phyloP scores from a whole-genome alignment of 2,797 vertebrate genomes.

The Gallinago stenura region DNA sequence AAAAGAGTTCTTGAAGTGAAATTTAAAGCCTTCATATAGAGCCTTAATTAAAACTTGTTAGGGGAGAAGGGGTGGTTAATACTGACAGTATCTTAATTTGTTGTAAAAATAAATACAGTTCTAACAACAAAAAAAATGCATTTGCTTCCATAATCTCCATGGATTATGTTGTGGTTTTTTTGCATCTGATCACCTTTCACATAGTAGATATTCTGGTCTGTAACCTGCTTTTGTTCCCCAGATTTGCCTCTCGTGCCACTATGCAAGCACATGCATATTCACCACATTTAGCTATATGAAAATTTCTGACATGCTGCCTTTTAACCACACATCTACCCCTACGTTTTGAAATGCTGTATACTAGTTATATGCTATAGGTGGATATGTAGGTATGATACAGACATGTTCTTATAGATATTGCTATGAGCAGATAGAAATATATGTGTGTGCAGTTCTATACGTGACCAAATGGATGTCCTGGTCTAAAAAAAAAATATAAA shows the following conservation, averaged over 20 bases:
- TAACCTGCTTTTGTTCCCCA: background rate
- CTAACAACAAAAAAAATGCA: background rate
- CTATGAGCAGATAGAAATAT: background rate
- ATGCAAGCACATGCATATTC: accelerated
- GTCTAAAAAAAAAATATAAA: background rate
- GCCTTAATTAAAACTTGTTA: background rate
- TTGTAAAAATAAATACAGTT: background rate
- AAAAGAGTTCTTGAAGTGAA: background rate
- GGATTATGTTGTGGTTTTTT: background rate
- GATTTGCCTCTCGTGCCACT: background rate
- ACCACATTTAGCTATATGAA: background rate
- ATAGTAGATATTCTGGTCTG: background rate
- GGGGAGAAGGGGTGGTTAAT: background rate
- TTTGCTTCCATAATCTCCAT: background rate
- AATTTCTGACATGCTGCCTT: background rate
- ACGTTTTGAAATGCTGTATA: background rate
- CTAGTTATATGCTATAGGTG: background rate
- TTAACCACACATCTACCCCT: background rate
- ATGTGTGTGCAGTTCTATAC: background rate
- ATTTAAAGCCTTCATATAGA: background rate
- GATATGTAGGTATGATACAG: background rate
- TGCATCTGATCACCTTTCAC: background rate
- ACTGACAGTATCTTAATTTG: background rate
- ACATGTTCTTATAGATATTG: background rate
- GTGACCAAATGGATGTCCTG: background rate